Evolutionary conservation across 1,140 invertebrate genomes (phyloP), one percentile per base, ranked within the genome.

Genomic region (Pseudomyrmex gracilis): DNA sequence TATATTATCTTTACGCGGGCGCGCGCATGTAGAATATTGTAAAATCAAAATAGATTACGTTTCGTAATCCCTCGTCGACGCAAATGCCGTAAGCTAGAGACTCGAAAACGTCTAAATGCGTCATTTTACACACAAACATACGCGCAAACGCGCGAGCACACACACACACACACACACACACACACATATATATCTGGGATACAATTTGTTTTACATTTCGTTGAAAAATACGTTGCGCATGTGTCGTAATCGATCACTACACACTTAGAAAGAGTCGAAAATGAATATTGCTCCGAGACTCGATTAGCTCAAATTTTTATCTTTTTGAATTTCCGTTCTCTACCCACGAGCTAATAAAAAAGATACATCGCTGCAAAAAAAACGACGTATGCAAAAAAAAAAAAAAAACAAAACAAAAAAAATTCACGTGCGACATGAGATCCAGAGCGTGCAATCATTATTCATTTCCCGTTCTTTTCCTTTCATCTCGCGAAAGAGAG

Each of bases 241-340:
- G 34, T 15, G 61, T 55, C n/a, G 43, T 45, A 45, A 77, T 77
- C 74, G 51, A 77, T 77, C 61, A 55, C 45, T 43, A 66, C 22
- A 49, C 47, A 34, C 34, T 51, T 13, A 9, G 12, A 55, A 77
- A 64, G 7, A 53, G 24, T 7, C 24, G n/a, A 34, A 13, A 67
- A 13, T n/a, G 5, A 13, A 67, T 55, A 66, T 57, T 15, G 63
- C 20, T 24, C 51, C 51, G 20, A 57, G 51, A 58, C 58, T 58
- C 20, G 49, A 10, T 58, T 78, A 10, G 34, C 7, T 34, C 34
- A 34, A 34, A 34, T 34, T 34, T 34, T 34, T 34, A 34, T 34
- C 34, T 34, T 34, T 34, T 34, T 5, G 22, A 45, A 70, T 8
- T 70, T 47, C 10, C 2, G 15, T 70, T 4, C 9, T 7, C 1